Conservation (phyloP, 2,888 invertebrate genomes). For the Amphipoea lucens region DNA sequence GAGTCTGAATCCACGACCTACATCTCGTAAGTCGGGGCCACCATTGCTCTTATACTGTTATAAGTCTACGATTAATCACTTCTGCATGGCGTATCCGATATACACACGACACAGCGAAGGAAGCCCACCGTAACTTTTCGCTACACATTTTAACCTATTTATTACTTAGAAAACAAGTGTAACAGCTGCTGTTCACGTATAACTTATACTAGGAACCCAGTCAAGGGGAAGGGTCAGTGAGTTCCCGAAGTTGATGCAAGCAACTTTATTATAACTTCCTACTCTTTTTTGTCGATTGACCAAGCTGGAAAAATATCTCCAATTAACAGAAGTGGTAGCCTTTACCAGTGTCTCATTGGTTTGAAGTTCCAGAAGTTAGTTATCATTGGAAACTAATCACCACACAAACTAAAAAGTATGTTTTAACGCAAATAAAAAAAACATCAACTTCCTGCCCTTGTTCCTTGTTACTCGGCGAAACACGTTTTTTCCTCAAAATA, state of each 20-base stretch:
- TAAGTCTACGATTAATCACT: conserved; percentile 10
- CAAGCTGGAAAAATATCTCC: not conserved
- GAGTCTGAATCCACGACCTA: not conserved
- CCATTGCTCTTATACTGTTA: not conserved
- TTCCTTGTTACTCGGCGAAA: not conserved
- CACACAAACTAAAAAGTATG: too few species aligned
- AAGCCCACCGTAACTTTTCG: conserved; percentile 1
- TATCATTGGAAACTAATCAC: not conserved
- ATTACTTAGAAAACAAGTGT: conserved; percentile 22
- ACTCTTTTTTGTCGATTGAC: not conserved
- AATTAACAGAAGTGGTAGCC: too few species aligned
- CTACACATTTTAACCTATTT: conserved; percentile 8
- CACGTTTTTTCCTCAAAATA: not conserved
- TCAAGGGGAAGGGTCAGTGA: conserved; percentile 22
- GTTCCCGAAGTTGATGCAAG: conserved; percentile 1
- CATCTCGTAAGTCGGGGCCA: not conserved
- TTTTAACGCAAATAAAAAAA: not conserved
- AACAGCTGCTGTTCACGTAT: conserved; percentile 20
- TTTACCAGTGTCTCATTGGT: not conserved
- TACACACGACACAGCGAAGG: not conserved
- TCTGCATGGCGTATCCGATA: not conserved
- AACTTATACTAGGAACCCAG: conserved; percentile 24
- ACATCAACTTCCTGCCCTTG: not conserved
- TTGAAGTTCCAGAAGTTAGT: not conserved
- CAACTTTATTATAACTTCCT: not conserved